Evolutionary conservation across 92 coral and sea anemone genomes (phyloP), one percentile per base, ranked within the genome.

Genomic region (Epizoanthus ramosus): DNA sequence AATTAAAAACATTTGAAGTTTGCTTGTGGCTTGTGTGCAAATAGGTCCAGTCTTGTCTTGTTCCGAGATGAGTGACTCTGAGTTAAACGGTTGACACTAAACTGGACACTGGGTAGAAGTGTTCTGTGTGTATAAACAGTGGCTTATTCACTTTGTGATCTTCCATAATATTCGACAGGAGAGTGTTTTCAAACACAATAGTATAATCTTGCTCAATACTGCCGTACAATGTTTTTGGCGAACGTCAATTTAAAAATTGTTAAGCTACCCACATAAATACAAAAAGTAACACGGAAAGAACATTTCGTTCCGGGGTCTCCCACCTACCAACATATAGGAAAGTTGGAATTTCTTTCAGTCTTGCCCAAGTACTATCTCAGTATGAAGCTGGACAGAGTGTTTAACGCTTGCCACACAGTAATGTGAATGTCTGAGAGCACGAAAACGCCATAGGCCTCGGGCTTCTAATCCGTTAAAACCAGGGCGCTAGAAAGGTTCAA

Each of bases 131-230:
- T 57, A 74, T 13, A 59, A 77, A 77, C 41, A 37, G 9, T 60
- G 58, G 41, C 43, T 61, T 41, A 43, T 37, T 39, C 17, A 31
- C 35, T 76, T 76, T 58, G 41, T 35, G 16, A 57, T 75, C 81
- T 75, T 18, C 12, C n/a, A 76, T 69, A 60, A 77, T 56, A 77
- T n/a, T 60, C 41, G 17, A 6, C 17, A 10, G 43, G 61, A 56
- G 17, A 3, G 24, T 77, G 57, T 77, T 77, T 60, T 77, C 23
- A 60, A 39, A 60, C 82, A 77, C 82, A 77, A 77, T 77, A 77
- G 23, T 58, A 39, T 57, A 59, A 21, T 52, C 23, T 57, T 39
- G 50, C 54, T 70, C 16, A 43, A 19, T 15, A 35, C 69, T 23
- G 4, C 43, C 54, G 54, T 50, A 53, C 39, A 60, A 37, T 77